Conservation (phyloP, 2,797 vertebrate species). For the Takifugu rubripes region DNA sequence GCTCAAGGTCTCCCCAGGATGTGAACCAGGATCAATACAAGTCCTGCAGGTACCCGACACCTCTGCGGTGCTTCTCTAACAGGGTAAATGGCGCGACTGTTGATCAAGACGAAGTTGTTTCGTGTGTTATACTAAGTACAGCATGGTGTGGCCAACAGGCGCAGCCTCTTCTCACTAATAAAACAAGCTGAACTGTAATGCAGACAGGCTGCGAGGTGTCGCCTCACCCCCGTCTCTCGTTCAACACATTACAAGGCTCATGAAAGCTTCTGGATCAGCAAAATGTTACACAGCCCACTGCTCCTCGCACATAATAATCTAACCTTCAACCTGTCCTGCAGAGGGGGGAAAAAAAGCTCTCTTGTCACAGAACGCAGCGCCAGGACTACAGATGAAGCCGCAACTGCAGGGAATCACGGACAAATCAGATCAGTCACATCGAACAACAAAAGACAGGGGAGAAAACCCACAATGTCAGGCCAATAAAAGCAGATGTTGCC, state of each 20-base stretch:
- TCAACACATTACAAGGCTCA: conserved; percentile 66
- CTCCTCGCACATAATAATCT: conserved; percentile 78
- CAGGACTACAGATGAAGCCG: too few relatives aligned
- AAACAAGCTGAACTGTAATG: conserved; percentile 30
- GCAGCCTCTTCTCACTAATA: conserved; percentile 32
- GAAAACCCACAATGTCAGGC: conserved; percentile 78
- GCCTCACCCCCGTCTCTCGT: conserved; percentile 65
- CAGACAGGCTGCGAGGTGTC: conserved; percentile 34
- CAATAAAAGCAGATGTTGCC: conserved; percentile 80
- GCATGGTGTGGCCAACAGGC: conserved; percentile 30
- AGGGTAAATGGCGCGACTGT: conserved; percentile 44
- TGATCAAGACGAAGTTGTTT: conserved; percentile 39
- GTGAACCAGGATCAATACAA: conserved; percentile 67
- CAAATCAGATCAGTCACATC: conserved; percentile 53
- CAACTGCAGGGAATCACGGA: conserved; percentile 12
- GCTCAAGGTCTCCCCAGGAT: conserved; percentile 67
- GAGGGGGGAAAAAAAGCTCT: conserved; percentile 53
- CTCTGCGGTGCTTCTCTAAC: conserved; percentile 36
- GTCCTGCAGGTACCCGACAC: conserved; percentile 52
- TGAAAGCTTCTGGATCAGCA: conserved; percentile 77
- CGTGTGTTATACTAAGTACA: conserved; percentile 38
- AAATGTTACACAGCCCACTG: conserved; percentile 76
- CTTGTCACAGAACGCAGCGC: conserved; percentile 34
- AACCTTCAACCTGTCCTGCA: conserved; percentile 62
- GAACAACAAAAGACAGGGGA: conserved; percentile 57